Base-by-base conservation (phyloP, 2,797 vertebrate species). In the Tragopan temminckii region DNA sequence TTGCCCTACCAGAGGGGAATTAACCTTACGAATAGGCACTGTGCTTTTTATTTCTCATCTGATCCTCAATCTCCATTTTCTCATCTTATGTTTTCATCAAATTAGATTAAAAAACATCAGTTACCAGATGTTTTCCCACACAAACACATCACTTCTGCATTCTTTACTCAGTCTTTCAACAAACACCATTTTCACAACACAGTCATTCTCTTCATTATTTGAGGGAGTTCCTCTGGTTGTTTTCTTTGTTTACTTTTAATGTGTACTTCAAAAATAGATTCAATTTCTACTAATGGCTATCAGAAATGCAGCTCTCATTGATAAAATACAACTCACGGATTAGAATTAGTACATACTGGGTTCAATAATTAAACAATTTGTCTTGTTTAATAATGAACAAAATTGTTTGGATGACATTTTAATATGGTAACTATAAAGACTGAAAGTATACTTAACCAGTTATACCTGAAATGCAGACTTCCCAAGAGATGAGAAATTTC, bases 331-430 rank as follows among this genome's bases (percentile, higher is more conserved):
- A 7, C 31, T 53, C 8, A 50, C 4, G 19, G 43, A 67, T 33
- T n/a, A 63, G 8, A 53, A 72, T 71, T 74, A 63, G 12, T 55
- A 59, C 10, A 29, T 31, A 61, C 9, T 17, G 13, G 72, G 20
- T 75, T 40, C 27, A 72, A 76, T 33, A 71, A 29, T 48, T 42
- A 63, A 93, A 66, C 36, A 75, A 77, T 64, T 5, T 8, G 40
- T 78, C 18, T 74, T 57, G 13, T 48, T 87, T 74, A 74, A 89
- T 53, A 86, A 85, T 25, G n/a, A 95, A 75, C 16, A 78, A 68
- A 89, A 74, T 48, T 48, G 21, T 70, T 91, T 52, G 50, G 80
- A 68, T 83, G 48, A 45, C 8, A 24, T 48, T 92, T 85, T 71
- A 58, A 42, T 36, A 59, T 17, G 12, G 25, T 33, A 88, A 43